These are phyloP conservation scores for Plumapathes pennacea DNA, from an alignment of 92 coral and sea anemone genomes.

Conservation along the genomic window DNA sequence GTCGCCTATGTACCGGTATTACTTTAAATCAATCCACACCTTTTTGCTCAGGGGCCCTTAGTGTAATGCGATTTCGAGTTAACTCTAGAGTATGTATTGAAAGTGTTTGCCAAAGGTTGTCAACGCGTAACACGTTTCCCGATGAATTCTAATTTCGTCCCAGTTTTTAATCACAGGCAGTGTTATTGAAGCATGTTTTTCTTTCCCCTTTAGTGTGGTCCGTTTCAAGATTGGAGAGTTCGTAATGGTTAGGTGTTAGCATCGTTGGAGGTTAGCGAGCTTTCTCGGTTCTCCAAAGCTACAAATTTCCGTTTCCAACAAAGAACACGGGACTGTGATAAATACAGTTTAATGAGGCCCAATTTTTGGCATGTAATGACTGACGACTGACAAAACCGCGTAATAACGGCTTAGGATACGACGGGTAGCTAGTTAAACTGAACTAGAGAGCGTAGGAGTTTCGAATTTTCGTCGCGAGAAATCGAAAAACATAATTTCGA, in stretches of 20 bases:
- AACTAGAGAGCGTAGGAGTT: too few species aligned
- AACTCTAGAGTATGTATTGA: too few species aligned
- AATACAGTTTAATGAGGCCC: conserved; percentile 78
- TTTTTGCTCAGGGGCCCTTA: conserved; percentile 25
- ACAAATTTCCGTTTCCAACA: conserved; percentile 87
- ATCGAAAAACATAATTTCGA: conserved; percentile 58
- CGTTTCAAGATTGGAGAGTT: conserved; percentile 9
- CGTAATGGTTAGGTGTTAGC: conserved; percentile 6
- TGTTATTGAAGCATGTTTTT: conserved; percentile 6
- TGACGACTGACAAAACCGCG: conserved; percentile 66
- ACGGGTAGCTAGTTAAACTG: conserved; percentile 43
- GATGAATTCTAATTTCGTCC: neutral
- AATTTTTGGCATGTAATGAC: conserved; percentile 65
- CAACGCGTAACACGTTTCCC: conserved; percentile 11
- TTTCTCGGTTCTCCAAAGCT: conserved; percentile 36
- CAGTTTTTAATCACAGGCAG: neutral
- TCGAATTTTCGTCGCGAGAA: conserved; percentile 31
- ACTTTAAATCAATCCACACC: conserved; percentile 77
- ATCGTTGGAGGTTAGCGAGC: conserved; percentile 1
- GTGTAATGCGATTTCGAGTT: too few species aligned
- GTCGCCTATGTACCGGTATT: conserved; percentile 98
- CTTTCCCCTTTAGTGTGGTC: conserved; percentile 6
- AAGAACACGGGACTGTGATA: conserved; percentile 73
- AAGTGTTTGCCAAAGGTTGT: too few species aligned
- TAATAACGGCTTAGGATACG: conserved; percentile 75